A percentile compares a stretch with the other conserved stretches of the same genome.
phyloP scores from a whole-genome alignment of 2,888 invertebrate species.

The Drosophila anceps region DNA sequence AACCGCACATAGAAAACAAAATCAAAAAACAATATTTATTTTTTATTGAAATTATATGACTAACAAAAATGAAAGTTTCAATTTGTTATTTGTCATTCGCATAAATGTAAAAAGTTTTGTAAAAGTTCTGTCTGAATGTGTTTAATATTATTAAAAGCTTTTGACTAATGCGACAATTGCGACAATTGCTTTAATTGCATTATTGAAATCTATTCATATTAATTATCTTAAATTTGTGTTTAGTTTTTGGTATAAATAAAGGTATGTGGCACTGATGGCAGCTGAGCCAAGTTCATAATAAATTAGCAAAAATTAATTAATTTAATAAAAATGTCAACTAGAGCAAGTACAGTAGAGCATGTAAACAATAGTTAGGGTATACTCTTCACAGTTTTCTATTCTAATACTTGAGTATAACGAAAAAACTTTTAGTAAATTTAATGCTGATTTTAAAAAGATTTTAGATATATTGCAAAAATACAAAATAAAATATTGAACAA shows the following conservation, averaged over 20 bases:
- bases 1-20: neutral
- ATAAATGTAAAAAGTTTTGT: constrained; percentile 53
- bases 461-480: too few relatives aligned
- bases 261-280: neutral
- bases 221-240: neutral
- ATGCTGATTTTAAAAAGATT: too few relatives aligned
- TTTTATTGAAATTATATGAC: constrained; percentile 58
- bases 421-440: too few relatives aligned
- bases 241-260: neutral
- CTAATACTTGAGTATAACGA: too few relatives aligned
- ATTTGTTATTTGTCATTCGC: constrained; percentile 56
- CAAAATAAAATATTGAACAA: too few relatives aligned
- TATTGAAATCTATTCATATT: constrained; percentile 2
- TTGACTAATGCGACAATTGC: constrained; percentile 27
- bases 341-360: too few relatives aligned
- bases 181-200: constrained; percentile 22
- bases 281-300: neutral
- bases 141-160: constrained; percentile 14
- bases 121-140: constrained; percentile 12
- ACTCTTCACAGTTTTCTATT: too few relatives aligned
- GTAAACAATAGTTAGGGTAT: too few relatives aligned
- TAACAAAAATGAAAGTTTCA: constrained; percentile 31
- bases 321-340: neutral
- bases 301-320: neutral
- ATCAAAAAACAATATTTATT: constrained; percentile 40